Evolutionary conservation across 2,113 vertebrate genomes (phyloP).

Genomic region (Alces alces): DNA sequence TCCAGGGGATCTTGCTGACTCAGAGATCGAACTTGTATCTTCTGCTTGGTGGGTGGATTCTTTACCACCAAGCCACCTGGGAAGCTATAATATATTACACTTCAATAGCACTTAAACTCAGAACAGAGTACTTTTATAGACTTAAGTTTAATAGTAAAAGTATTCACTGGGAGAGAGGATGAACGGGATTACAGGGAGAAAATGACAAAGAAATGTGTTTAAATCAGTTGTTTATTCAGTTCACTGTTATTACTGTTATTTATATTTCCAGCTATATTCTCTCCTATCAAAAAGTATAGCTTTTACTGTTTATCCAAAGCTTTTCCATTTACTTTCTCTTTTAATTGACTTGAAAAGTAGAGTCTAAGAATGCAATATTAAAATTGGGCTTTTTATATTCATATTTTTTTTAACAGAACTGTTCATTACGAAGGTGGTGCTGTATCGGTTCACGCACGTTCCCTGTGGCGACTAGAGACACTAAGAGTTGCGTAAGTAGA

Average conservation of each 20-base stretch:
- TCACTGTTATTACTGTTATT: neutral
- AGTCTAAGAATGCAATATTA: neutral
- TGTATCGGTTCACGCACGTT: conserved; percentile 93
- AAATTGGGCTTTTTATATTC: neutral
- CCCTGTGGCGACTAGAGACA: conserved; percentile 96
- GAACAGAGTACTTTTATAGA: neutral
- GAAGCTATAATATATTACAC: neutral
- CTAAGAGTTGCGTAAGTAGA: conserved; percentile 95
- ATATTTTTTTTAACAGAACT: conserved; percentile 78
- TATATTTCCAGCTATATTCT: neutral
- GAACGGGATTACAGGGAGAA: neutral
- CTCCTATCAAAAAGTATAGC: neutral
- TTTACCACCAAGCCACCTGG: neutral
- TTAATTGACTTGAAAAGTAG: neutral
- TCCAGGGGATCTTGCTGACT: neutral
- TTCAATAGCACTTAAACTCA: neutral
- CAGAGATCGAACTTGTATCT: neutral
- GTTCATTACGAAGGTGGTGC: conserved; percentile 97
- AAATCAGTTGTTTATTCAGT: neutral
- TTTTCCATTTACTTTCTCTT: neutral
- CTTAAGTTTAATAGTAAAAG: neutral
- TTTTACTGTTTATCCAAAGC: neutral
- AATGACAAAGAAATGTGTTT: neutral
- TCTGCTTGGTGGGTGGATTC: neutral
- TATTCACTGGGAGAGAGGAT: neutral